These are phyloP conservation scores for Trypoxylon attenuatum DNA, from an alignment of 2,888 invertebrate genomes.

Conservation along the genomic window DNA sequence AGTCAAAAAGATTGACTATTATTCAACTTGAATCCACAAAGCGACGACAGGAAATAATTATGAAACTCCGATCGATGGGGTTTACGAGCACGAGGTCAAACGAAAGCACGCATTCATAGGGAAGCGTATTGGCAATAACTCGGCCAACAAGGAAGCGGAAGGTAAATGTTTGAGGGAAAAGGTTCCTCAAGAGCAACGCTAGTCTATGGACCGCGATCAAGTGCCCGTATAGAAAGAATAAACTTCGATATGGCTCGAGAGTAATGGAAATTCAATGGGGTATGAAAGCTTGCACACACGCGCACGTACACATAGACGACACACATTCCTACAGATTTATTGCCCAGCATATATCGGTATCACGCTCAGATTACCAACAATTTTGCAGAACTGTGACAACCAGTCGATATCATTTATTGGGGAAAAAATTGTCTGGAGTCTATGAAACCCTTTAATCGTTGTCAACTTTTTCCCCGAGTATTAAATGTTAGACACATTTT, in stretches of 20 bases:
- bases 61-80: not conserved
- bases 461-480: too few species aligned
- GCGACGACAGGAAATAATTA: constrained; percentile 31
- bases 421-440: too few species aligned
- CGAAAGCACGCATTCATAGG: constrained; percentile 9
- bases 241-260: constrained; percentile 17
- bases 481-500: too few species aligned
- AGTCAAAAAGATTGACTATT: constrained; percentile 12
- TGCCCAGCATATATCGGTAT: too few species aligned
- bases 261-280: constrained; percentile 29
- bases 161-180: constrained; percentile 16
- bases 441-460: too few species aligned
- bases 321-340: too few species aligned
- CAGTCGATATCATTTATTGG: too few species aligned
- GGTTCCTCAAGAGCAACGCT: constrained; percentile 4
- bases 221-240: not conserved
- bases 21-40: constrained; percentile 7
- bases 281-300: too few species aligned
- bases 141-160: not conserved
- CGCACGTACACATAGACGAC: too few species aligned
- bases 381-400: too few species aligned
- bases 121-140: constrained; percentile 19
- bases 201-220: constrained; percentile 7
- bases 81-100: not conserved
- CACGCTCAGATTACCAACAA: too few species aligned